phyloP scores from a whole-genome alignment of 2,888 invertebrate genomes.

The Dioctria rufipes region DNA sequence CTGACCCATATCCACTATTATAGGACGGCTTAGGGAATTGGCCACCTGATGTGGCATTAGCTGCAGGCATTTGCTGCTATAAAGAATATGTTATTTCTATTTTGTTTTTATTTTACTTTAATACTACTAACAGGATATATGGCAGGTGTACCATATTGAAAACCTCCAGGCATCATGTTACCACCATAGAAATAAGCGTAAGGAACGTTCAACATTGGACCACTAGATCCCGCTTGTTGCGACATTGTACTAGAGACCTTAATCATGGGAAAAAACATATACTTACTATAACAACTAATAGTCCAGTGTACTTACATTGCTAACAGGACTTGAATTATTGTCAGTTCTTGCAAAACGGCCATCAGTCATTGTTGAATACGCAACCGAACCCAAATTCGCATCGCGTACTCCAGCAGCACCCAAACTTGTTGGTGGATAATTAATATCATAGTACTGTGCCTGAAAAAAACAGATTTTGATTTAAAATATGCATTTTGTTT shows the following conservation, averaged over 20 bases:
- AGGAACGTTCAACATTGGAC: slow-evolving; percentile 71
- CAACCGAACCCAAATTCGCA: slow-evolving; percentile 77
- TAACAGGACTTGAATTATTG: slow-evolving; percentile 83
- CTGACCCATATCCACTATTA: slow-evolving; percentile 76
- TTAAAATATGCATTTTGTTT: background rate
- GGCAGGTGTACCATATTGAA: slow-evolving; percentile 80
- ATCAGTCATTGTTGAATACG: slow-evolving; percentile 80
- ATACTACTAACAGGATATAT: slow-evolving; percentile 78
- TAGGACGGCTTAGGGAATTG: slow-evolving; percentile 81
- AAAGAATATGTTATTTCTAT: slow-evolving; percentile 25
- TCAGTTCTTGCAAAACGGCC: slow-evolving; percentile 81
- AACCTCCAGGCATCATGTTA: slow-evolving; percentile 79
- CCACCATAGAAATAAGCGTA: slow-evolving; percentile 79
- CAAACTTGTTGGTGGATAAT: slow-evolving; percentile 81
- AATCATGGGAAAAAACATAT: too few species aligned
- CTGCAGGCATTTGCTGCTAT: slow-evolving; percentile 79
- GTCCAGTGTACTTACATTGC: slow-evolving; percentile 66
- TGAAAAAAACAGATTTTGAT: slow-evolving; percentile 65
- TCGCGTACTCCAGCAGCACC: slow-evolving; percentile 77
- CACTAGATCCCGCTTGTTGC: slow-evolving; percentile 75
- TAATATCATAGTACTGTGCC: slow-evolving; percentile 81
- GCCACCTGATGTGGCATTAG: slow-evolving; percentile 80
- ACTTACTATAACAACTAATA: background rate
- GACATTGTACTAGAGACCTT: slow-evolving; percentile 83
- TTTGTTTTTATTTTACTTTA: background rate